Evolutionary conservation across 1,140 invertebrate species (phyloP), one percentile per base, ranked within the genome.

Genomic region (Zophobas atratus): DNA sequence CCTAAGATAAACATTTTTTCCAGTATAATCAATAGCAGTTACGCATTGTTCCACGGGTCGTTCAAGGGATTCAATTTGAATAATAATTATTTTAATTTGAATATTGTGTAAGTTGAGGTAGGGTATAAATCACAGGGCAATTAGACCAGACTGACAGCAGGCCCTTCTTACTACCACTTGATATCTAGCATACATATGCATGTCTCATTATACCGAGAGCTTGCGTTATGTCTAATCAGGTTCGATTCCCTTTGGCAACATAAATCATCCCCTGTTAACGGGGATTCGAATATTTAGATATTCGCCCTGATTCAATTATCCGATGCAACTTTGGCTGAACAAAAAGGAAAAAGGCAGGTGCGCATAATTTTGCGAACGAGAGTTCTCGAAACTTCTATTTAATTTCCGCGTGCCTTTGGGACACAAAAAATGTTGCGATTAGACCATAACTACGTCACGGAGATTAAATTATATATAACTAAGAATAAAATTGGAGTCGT

Each of bases 51-150:
- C 60, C n/a, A 67, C 8, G 46, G 51, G 39, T 56, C n/a, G 63
- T 70, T 70, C 1, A 46, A 72, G 49, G 49, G 70, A 77, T 76
- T 79, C 67, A 79, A 79, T 75, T 79, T 79, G 53, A 79, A 75
- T 79, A 60, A 79, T 79, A 79, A 79, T 76, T 49, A 72, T 76
- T 76, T 79, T 39, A 79, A 79, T 79, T 76, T 76, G 77, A 79
- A 79, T 79, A 78, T 70, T 78, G 51, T 78, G 33, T 75, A 71
- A 57, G 70, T 46, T 46, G 70, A 78, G 72, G 60, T 78, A 60
- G 73, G 67, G 39, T 49, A 79, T 79, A 79, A 79, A 79, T 79
- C 77, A 79, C 38, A 53, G 63, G 72, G 77, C 77, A 79, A 79
- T 79, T 79, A 79, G 77, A 53, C 46, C 56, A 71, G 71, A 75